A percentile compares a stretch with the other conserved stretches of the same genome.
phyloP scores from a whole-genome alignment of 2,888 invertebrate genomes.

The Ellobium chinense region DNA sequence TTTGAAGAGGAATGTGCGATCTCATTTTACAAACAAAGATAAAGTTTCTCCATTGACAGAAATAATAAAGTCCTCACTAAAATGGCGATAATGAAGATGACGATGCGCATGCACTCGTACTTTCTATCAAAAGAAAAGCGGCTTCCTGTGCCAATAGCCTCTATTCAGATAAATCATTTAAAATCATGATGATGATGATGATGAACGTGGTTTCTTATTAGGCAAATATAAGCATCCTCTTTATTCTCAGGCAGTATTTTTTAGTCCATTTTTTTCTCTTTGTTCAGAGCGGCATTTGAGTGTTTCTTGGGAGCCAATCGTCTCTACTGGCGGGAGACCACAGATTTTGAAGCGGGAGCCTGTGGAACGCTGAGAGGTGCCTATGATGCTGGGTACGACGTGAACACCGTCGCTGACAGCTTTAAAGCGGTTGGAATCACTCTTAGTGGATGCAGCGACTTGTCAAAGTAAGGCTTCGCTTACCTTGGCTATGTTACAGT shows the following conservation, averaged over 20 bases:
- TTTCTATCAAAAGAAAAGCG: too few relatives aligned
- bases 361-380: conserved; percentile 61
- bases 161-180: background rate
- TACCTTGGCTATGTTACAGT: too few relatives aligned
- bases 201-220: background rate
- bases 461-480: background rate
- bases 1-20: too few relatives aligned
- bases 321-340: conserved; percentile 57
- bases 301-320: conserved; percentile 58
- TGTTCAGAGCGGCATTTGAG: conserved; percentile 52
- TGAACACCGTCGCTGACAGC: conserved; percentile 47
- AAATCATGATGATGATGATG: background rate
- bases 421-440: conserved; percentile 56
- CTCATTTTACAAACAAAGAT: too few relatives aligned
- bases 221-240: too few relatives aligned
- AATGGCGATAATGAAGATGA: too few relatives aligned
- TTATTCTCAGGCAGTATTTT: too few relatives aligned
- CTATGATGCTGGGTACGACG: conserved; percentile 57
- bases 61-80: too few relatives aligned
- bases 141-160: too few relatives aligned
- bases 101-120: too few relatives aligned
- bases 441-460: background rate
- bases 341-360: conserved; percentile 56
- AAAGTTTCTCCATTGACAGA: too few relatives aligned
- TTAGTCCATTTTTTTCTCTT: background rate